These are phyloP conservation scores for Florisuga fusca DNA, from an alignment of 2,797 vertebrate species.

Conservation along the genomic window DNA sequence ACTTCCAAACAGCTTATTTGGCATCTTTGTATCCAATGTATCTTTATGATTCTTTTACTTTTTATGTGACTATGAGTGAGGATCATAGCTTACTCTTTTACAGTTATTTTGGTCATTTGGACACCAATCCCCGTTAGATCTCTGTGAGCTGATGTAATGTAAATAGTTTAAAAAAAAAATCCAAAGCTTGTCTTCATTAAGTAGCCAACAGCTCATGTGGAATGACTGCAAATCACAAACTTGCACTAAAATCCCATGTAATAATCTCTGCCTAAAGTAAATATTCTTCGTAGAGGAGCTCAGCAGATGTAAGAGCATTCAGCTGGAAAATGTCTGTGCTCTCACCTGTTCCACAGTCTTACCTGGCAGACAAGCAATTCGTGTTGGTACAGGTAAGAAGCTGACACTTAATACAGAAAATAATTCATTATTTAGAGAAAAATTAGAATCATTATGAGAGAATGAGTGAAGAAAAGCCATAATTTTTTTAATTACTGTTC, in stretches of 20 bases:
- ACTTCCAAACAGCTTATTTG: not conserved
- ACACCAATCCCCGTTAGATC: not conserved
- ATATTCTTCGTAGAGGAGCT: not conserved
- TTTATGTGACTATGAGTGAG: not conserved
- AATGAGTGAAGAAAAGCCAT: not conserved
- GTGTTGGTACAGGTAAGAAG: not conserved
- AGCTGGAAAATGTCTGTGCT: not conserved
- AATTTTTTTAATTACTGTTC: not conserved
- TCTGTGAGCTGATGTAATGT: not conserved
- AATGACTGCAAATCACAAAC: not conserved
- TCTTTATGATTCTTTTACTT: not conserved
- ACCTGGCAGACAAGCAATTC: not conserved
- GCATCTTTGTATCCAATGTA: not conserved
- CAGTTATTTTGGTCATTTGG: not conserved
- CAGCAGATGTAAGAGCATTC: not conserved
- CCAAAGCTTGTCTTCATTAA: not conserved
- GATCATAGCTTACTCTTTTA: not conserved
- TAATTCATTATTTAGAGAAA: not conserved
- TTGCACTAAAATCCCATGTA: not conserved
- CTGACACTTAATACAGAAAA: not conserved
- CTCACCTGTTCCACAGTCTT: not conserved
- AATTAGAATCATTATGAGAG: not conserved
- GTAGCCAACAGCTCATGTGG: not conserved
- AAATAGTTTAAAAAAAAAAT: not conserved
- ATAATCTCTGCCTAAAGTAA: not conserved